These are phyloP conservation scores for Uropetala carovei DNA, from an alignment of 2,888 invertebrate genomes.

Conservation along the genomic window DNA sequence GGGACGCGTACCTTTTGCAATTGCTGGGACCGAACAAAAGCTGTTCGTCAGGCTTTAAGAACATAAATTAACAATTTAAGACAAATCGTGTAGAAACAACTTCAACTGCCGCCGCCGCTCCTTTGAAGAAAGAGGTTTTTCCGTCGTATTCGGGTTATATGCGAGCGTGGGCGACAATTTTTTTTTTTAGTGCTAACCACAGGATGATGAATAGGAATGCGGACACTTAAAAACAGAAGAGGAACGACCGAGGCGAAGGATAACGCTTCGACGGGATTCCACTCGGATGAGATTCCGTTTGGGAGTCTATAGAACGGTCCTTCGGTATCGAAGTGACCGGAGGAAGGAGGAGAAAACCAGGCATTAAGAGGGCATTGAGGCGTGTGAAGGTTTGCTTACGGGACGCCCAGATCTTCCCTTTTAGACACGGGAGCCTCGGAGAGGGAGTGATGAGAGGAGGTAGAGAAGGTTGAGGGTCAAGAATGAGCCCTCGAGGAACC, in stretches of 20 bases:
- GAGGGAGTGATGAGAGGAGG: neutral
- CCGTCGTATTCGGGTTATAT: neutral
- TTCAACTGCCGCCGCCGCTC: neutral
- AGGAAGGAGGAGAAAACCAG: neutral
- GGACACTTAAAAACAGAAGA: constrained; percentile 26
- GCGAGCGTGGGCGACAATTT: constrained; percentile 45
- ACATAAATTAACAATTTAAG: too few species aligned
- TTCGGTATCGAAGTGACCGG: neutral
- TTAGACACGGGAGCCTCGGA: neutral
- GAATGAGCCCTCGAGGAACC: neutral
- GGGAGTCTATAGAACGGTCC: neutral
- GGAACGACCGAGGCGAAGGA: neutral
- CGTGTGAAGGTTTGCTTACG: neutral
- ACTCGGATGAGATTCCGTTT: neutral
- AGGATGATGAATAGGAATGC: constrained; percentile 45
- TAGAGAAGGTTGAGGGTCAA: neutral
- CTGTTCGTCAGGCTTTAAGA: too few species aligned
- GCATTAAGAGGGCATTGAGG: neutral
- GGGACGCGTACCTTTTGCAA: too few species aligned
- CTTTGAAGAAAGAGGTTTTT: neutral
- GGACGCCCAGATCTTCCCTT: neutral
- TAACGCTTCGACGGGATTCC: neutral
- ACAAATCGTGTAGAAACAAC: neutral
- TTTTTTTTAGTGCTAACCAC: neutral
- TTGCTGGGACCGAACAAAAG: too few species aligned